phyloP scores from a whole-genome alignment of 2,113 vertebrate genomes.

The Platysternon megacephalum region DNA sequence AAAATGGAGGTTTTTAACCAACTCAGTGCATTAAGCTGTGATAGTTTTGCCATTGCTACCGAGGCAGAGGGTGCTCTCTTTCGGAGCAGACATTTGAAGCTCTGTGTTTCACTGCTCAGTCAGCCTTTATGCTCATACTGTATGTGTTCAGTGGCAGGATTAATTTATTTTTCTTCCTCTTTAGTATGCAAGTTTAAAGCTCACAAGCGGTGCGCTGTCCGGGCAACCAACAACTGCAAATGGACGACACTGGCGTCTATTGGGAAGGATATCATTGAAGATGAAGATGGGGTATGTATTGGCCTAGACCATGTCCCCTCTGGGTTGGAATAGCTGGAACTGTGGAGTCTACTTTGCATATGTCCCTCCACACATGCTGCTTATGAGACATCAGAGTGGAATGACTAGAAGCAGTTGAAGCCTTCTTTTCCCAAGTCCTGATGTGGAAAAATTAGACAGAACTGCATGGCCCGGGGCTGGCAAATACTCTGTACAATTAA shows the following conservation, averaged over 20 bases:
- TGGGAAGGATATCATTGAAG: constrained; percentile 96
- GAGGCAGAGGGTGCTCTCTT: neutral
- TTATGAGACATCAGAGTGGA: neutral
- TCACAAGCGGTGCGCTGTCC: constrained; percentile 95
- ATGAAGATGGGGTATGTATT: constrained; percentile 93
- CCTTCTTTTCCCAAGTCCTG: neutral
- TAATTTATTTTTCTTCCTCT: neutral
- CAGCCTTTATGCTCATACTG: neutral
- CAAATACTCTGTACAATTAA: neutral
- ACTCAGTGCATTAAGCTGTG: neutral
- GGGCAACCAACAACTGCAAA: constrained; percentile 97
- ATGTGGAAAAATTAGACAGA: neutral
- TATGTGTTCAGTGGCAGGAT: neutral
- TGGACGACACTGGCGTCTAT: constrained; percentile 98
- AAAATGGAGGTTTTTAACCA: neutral
- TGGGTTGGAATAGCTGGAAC: neutral
- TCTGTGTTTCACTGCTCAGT: neutral
- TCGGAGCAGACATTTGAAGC: neutral
- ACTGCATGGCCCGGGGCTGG: neutral
- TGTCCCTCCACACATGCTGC: neutral
- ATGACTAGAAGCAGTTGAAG: neutral
- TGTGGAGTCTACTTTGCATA: neutral
- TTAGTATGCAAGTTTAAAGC: constrained; percentile 98
- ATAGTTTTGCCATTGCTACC: neutral
- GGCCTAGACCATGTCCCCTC: neutral